phyloP scores from a whole-genome alignment of 92 coral and sea anemone genomes.

The Epizoanthus illoricatus region DNA sequence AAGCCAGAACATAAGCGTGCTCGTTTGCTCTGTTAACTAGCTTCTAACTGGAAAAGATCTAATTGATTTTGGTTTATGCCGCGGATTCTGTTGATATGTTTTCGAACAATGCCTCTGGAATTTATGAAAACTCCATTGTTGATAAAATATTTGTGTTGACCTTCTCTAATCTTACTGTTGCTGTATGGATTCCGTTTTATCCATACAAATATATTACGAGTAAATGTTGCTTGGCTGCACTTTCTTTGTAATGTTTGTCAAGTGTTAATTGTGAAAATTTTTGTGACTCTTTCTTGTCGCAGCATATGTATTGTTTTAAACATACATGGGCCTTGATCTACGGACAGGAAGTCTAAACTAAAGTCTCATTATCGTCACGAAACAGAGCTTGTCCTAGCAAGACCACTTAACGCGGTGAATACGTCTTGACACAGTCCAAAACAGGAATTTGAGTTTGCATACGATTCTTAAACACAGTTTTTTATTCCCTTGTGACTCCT shows the following conservation, averaged over 20 bases:
- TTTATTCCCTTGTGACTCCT: background rate
- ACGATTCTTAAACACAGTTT: background rate
- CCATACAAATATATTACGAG: background rate
- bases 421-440: constrained; percentile 16
- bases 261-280: background rate
- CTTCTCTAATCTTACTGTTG: background rate
- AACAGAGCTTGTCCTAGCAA: constrained; percentile 23
- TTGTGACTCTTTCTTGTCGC: background rate
- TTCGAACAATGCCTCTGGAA: constrained; percentile 41
- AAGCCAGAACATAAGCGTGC: background rate
- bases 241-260: background rate
- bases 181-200: background rate
- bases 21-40: background rate
- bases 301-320: background rate
- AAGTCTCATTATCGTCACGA: constrained; percentile 15
- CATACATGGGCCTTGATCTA: background rate
- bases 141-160: constrained; percentile 32
- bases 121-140: constrained; percentile 40
- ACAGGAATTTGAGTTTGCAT: background rate
- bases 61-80: background rate
- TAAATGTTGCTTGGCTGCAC: background rate
- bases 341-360: constrained; percentile 39
- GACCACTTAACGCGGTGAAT: constrained; percentile 17
- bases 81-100: constrained; percentile 16
- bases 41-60: background rate